Conservation (phyloP, 2,113 vertebrate genomes). For the rabbit (Oryctolagus cuniculus) region mOryCun1.1 NC_091439.1:90373501-90374000, state of each 20-base stretch:
- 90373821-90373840: background rate
- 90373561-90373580: constrained; percentile 81
- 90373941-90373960: background rate
- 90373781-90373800: constrained; percentile 18
- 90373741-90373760: constrained; percentile 79
- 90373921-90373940: background rate
- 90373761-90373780: constrained; percentile 53
- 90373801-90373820: background rate
- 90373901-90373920: background rate
- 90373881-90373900: background rate
- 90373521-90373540: constrained; percentile 75
- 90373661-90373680: constrained; percentile 80
- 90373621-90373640: constrained; percentile 78
- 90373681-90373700: constrained; percentile 81
- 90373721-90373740: constrained; percentile 85
- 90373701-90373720: constrained; percentile 83
- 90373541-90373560: constrained; percentile 76
- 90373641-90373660: constrained; percentile 75
- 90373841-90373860: background rate
- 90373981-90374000: background rate
- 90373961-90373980: background rate
- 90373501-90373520: constrained; percentile 46
- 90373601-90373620: constrained; percentile 77
- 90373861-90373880: background rate
- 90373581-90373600: constrained; percentile 78